Percentiles rank a stretch among this genome's conserved stretches.
Conservation (phyloP, 2,888 invertebrate species). For the Graphium colonna region DNA sequence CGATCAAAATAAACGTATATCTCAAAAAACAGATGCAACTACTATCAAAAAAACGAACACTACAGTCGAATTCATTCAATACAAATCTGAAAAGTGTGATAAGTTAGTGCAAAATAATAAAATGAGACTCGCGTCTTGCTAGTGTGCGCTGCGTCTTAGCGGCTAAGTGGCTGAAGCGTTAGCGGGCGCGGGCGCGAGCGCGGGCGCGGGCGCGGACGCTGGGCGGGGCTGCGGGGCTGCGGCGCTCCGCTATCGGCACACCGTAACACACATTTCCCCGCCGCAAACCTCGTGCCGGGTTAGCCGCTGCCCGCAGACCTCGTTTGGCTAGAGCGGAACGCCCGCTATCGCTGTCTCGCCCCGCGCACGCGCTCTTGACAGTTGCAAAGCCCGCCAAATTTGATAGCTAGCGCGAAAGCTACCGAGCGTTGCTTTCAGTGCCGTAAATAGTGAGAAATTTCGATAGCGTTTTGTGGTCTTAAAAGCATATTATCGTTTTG, state of each 20-base stretch:
- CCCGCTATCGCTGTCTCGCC: constrained; percentile 37
- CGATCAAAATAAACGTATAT: too few species aligned
- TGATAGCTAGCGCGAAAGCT: constrained; percentile 47
- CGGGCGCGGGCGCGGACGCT: constrained; percentile 49
- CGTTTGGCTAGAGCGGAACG: constrained; percentile 60
- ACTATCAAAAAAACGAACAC: too few species aligned
- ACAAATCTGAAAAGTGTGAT: too few species aligned
- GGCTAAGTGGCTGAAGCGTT: constrained; percentile 79
- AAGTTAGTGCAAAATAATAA: too few species aligned
- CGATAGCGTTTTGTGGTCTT: too few species aligned
- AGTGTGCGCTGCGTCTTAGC: constrained; percentile 72
- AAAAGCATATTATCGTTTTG: too few species aligned
- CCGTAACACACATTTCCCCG: constrained; percentile 81
- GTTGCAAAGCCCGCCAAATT: constrained; percentile 57
- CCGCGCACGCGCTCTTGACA: constrained; percentile 56
- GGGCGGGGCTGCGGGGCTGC: constrained; percentile 64
- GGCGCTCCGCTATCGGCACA: constrained; percentile 78
- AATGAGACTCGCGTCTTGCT: constrained; percentile 29
- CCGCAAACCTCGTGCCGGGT: constrained; percentile 80
- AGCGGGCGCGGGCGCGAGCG: too few species aligned
- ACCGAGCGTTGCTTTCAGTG: too few species aligned
- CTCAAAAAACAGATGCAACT: too few species aligned
- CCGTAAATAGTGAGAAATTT: too few species aligned
- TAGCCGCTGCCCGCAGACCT: constrained; percentile 80
- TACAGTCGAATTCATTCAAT: too few species aligned